These are phyloP conservation scores for Phylloscopus trochiloides DNA, from an alignment of 2,113 vertebrate species.

Conservation along the genomic window DNA sequence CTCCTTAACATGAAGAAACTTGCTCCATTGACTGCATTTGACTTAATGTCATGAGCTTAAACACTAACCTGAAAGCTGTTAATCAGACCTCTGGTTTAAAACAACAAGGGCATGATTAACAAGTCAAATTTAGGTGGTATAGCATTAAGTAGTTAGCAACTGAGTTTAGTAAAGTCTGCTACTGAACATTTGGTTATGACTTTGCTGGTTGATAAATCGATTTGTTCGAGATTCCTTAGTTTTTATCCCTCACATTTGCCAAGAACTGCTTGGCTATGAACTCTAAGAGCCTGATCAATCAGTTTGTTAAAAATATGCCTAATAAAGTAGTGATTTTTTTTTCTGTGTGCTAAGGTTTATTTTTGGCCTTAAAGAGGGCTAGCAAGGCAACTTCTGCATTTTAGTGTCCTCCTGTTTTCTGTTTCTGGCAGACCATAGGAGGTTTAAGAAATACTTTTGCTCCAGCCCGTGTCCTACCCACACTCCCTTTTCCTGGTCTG, in stretches of 20 bases:
- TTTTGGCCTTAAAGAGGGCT: not conserved
- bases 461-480: not conserved
- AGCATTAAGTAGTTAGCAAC: not conserved
- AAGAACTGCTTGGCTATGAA: not conserved
- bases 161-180: not conserved
- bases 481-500: fast-evolving
- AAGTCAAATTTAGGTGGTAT: not conserved
- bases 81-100: not conserved
- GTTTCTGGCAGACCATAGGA: not conserved
- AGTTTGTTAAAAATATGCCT: not conserved
- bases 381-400: not conserved
- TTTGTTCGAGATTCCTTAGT: not conserved
- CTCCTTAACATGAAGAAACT: not conserved
- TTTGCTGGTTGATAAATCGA: not conserved
- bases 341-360: not conserved
- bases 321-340: not conserved
- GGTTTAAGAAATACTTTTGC: not conserved
- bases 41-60: not conserved
- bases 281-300: not conserved
- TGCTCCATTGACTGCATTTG: not conserved
- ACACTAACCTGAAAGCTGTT: not conserved
- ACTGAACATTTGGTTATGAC: not conserved
- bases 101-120: not conserved
- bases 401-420: not conserved
- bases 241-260: not conserved